These are phyloP conservation scores for Lamprotornis superbus DNA, from an alignment of 2,113 vertebrate species.

Conservation along the genomic window DNA sequence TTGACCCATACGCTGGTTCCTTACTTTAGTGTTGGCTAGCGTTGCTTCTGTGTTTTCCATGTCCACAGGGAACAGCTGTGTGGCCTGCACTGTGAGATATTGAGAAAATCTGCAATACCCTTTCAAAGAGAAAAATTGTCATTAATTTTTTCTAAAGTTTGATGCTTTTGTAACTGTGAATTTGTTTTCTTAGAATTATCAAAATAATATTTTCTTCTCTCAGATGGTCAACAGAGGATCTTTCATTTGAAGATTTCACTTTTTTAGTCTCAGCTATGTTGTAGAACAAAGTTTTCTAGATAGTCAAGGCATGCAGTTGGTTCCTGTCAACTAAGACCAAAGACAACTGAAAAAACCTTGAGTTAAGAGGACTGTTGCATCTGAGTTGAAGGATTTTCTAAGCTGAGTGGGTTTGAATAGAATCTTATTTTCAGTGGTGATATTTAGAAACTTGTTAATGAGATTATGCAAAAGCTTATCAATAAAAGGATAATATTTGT, in stretches of 20 bases:
- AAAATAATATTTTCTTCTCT: neutral
- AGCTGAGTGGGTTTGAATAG: neutral
- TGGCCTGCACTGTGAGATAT: neutral
- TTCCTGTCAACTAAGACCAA: neutral
- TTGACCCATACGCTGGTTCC: neutral
- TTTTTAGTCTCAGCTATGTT: neutral
- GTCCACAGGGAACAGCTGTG: neutral
- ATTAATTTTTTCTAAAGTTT: neutral
- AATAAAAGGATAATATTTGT: neutral
- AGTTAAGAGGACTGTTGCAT: neutral
- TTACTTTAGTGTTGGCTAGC: neutral
- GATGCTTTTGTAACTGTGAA: neutral
- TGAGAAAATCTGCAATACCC: fast-evolving
- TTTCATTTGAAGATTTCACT: neutral
- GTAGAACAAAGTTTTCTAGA: neutral
- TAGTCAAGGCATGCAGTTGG: neutral
- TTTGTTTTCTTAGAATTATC: neutral
- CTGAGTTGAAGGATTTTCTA: neutral
- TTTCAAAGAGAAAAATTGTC: neutral
- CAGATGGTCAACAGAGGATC: neutral
- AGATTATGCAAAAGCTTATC: neutral
- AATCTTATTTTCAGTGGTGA: neutral
- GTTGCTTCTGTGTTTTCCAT: neutral
- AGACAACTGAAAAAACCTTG: neutral
- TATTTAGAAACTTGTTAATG: neutral